Evolutionary conservation across 30 jellyfish, hydroid and myxozoan genomes (phyloP), one percentile per base, ranked within the genome.

Genomic region (Hydractinia symbiolongicarpus): DNA sequence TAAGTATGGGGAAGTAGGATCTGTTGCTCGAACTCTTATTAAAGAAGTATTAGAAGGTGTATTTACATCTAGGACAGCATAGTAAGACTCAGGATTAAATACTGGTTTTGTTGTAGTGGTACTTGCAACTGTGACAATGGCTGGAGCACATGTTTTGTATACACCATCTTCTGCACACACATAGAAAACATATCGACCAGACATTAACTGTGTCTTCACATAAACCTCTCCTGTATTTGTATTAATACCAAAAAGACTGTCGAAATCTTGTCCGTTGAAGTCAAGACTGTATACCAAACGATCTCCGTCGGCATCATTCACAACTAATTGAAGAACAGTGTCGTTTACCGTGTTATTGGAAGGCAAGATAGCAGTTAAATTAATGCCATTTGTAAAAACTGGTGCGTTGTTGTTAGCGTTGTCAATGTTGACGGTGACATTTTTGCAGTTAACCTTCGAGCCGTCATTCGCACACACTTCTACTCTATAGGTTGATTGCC

Each of bases 281-380:
- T 53, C 67, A 30, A 93, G 61, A 50, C 83, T 40, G 85, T 87
- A 93, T 13, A 73, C 74, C 19, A 93, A 30, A 5, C 87, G 61
- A 53, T 92, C 95, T 71, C 94, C 94, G 78, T 87, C 95, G 21
- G 94, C 94, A 73, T 87, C 99, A 8, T 90, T 73, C 7, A 96
- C 99, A 16, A 75, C 9, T 4, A 84, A 84, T 16, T 86, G 82
- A 13, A 81, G 66, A 40, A 93, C 87, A 14, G 83, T 64, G 4
- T 88, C 60, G 16, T 95, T 93, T 30, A 67, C 86, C 5, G 83
- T 67, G 4, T 89, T 74, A 61, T 60, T 79, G 50, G 83, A 13
- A 15, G 73, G 67, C 50, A 74, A 13, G 5, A 40, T 67, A 4
- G 82, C 78, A 10, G 80, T 16, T 8, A 71, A 30, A 13, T 83